Percentiles rank a stretch among this genome's conserved stretches.
These are phyloP conservation scores for Polydrusus cervinus DNA, from an alignment of 2,888 invertebrate genomes.

Conservation along the genomic window DNA sequence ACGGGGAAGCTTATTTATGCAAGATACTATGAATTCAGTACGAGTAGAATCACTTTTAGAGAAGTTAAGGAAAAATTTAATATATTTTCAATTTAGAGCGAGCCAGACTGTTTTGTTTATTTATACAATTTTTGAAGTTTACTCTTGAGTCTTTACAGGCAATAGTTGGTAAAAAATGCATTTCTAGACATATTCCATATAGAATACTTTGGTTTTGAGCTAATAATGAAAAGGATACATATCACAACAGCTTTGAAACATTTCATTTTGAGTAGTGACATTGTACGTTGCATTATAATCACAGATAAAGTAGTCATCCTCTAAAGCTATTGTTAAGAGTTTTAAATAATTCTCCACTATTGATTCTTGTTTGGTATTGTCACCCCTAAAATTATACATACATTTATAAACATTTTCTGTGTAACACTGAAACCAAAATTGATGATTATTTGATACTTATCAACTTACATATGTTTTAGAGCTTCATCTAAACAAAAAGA, in stretches of 20 bases:
- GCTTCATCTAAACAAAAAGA: slow-evolving; percentile 65
- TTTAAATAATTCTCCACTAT: slow-evolving; percentile 66
- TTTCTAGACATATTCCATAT: no score
- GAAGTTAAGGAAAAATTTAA: slow-evolving; percentile 56
- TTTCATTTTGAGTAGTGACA: slow-evolving; percentile 65
- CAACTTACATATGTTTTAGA: slow-evolving; percentile 64
- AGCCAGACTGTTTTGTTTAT: no score
- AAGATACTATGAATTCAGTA: slow-evolving; percentile 65
- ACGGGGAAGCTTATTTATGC: slow-evolving; percentile 62
- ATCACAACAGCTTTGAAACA: slow-evolving; percentile 65
- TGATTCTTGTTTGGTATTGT: slow-evolving; percentile 63
- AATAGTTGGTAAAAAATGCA: no score
- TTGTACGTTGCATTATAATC: slow-evolving; percentile 67
- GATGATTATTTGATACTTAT: not conserved
- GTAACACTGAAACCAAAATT: no score
- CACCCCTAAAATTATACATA: slow-evolving; percentile 59
- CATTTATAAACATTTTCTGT: no score
- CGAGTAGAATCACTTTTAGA: slow-evolving; percentile 66
- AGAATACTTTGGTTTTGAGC: no score
- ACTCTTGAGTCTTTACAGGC: no score
- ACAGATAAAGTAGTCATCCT: slow-evolving; percentile 69
- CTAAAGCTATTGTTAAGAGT: slow-evolving; percentile 65
- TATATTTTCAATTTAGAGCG: no score
- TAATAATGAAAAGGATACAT: slow-evolving; percentile 61
- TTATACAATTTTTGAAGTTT: no score